Percentiles rank a stretch among this genome's conserved stretches.
Evolutionary conservation across 1,140 invertebrate species (phyloP).

Genomic region (Drosophila simulans): DNA sequence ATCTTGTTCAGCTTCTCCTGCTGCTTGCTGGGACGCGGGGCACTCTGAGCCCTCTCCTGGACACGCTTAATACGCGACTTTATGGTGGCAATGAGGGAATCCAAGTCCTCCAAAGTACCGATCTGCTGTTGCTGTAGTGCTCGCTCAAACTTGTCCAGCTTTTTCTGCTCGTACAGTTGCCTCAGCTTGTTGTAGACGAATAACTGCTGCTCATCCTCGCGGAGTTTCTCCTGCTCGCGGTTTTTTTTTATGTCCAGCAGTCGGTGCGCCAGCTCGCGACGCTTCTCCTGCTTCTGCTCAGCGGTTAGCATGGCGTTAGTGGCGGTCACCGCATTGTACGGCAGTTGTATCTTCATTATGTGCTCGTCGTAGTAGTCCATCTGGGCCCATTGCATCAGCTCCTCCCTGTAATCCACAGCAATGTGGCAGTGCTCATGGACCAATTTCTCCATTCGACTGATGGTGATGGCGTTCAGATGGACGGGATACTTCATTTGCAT

Average conservation of each 20-base stretch:
- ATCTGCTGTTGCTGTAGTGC: conserved; percentile 87
- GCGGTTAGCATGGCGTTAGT: conserved; percentile 86
- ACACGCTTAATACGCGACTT: conserved; percentile 91
- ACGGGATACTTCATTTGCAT: conserved; percentile 97
- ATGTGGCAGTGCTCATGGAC: conserved; percentile 92
- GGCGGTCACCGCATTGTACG: conserved; percentile 86
- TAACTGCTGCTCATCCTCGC: conserved; percentile 94
- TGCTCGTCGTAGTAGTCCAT: conserved; percentile 93
- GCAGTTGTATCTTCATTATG: conserved; percentile 93
- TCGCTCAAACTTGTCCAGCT: conserved; percentile 84
- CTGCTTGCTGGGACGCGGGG: conserved; percentile 57
- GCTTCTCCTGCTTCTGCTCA: conserved; percentile 94
- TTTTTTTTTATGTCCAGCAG: conserved; percentile 94
- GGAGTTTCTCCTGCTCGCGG: conserved; percentile 91
- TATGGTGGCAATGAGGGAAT: conserved; percentile 90
- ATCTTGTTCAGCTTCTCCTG: conserved; percentile 85
- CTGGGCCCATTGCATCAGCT: conserved; percentile 92
- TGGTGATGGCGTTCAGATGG: conserved; percentile 94
- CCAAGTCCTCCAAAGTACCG: conserved; percentile 86
- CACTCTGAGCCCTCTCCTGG: conserved; percentile 43
- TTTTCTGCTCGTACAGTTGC: conserved; percentile 66
- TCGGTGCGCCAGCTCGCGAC: conserved; percentile 92
- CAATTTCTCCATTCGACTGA: conserved; percentile 94
- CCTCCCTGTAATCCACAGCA: conserved; percentile 91
- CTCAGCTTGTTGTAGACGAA: conserved; percentile 90